Evolutionary conservation across 2,113 vertebrate genomes (phyloP).

Genomic region (Chaetops frenatus): DNA sequence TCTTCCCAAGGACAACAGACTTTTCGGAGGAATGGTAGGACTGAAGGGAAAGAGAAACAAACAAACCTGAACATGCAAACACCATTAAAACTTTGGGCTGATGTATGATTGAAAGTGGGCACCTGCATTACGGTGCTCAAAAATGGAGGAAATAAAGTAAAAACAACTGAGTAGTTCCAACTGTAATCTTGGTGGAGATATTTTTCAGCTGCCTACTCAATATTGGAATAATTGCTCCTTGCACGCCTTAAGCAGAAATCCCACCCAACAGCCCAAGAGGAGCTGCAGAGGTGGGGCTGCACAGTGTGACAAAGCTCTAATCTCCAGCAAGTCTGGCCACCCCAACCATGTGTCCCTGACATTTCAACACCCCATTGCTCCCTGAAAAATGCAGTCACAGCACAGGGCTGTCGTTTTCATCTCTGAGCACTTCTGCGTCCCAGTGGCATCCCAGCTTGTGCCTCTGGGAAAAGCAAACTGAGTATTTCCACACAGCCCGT

Average conservation of each 20-base stretch:
- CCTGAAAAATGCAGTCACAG: not conserved
- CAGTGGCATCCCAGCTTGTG: not conserved
- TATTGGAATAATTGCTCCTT: not conserved
- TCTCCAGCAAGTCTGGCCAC: not conserved
- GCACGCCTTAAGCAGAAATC: accelerated
- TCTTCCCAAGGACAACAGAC: not conserved
- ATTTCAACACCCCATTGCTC: not conserved
- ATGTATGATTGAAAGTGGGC: not conserved
- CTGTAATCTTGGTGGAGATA: not conserved
- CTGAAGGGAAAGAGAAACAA: not conserved
- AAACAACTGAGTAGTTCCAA: not conserved
- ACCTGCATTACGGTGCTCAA: not conserved
- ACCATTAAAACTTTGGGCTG: not conserved
- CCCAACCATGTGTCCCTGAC: accelerated
- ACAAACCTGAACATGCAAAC: not conserved
- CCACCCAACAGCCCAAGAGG: not conserved
- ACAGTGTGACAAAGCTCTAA: not conserved
- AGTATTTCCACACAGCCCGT: not conserved
- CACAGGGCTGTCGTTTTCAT: not conserved
- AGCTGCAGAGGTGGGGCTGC: not conserved
- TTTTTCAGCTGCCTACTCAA: not conserved
- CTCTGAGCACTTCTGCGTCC: accelerated
- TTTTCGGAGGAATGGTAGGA: not conserved
- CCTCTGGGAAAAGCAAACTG: not conserved
- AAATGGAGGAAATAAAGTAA: not conserved